Conservation (phyloP, 2,888 invertebrate genomes). For the Augiades crinisus region DNA sequence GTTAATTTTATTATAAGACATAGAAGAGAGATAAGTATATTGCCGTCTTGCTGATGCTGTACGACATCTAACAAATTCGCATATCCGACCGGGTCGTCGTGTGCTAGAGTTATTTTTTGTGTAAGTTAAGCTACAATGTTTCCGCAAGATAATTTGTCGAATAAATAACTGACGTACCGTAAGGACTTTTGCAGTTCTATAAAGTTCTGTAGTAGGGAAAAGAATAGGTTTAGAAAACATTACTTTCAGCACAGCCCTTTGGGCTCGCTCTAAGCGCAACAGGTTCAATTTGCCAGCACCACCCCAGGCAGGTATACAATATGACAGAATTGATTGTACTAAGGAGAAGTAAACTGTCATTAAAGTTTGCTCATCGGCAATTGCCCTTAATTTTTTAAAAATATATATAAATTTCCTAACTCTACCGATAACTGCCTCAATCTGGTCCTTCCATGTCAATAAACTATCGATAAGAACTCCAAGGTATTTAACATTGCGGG, state of each 20-base stretch:
- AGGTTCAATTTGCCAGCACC: constrained; percentile 27
- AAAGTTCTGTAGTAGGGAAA: constrained; percentile 15
- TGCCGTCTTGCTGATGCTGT: not conserved
- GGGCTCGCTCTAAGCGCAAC: constrained; percentile 21
- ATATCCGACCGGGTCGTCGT: not conserved
- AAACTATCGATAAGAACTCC: not conserved
- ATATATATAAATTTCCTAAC: not conserved
- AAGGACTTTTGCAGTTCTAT: not conserved
- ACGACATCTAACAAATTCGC: not conserved
- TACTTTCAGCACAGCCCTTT: constrained; percentile 26
- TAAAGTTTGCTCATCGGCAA: not conserved
- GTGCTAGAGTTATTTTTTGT: not conserved
- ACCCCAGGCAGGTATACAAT: constrained; percentile 24
- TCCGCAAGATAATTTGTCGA: not conserved
- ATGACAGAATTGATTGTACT: not conserved
- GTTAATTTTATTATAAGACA: not conserved
- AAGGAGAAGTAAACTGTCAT: not conserved
- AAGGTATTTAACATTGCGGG: not conserved
- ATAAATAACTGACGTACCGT: constrained; percentile 7
- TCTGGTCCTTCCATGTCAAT: not conserved
- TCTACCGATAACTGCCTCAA: not conserved
- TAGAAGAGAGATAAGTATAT: not conserved
- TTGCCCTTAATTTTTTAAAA: not conserved
- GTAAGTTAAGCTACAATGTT: not conserved
- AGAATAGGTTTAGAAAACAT: constrained; percentile 13